These are phyloP conservation scores for Drosophila albomicans DNA, from an alignment of 1,140 invertebrate genomes.

Conservation along the genomic window DNA sequence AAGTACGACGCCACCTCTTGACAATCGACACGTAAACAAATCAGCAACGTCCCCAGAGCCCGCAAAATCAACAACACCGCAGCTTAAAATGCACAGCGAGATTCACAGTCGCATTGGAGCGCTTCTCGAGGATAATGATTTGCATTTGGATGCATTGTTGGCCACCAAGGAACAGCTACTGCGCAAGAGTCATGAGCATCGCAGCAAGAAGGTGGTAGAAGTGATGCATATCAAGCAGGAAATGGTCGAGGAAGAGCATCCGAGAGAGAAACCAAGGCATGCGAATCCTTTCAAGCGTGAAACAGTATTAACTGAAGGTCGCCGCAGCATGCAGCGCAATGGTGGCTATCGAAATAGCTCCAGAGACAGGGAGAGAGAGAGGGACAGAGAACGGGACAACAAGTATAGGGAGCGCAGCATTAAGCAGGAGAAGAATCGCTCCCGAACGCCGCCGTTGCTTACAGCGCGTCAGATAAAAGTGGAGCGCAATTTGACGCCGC, in stretches of 20 bases:
- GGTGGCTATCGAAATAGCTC: constrained; percentile 4
- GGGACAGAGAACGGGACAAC: constrained; percentile 16
- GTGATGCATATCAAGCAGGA: constrained; percentile 38
- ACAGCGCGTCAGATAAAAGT: constrained; percentile 45
- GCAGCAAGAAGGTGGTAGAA: constrained; percentile 51
- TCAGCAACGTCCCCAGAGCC: neutral
- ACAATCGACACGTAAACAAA: constrained; percentile 19
- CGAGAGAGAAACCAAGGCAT: constrained; percentile 20
- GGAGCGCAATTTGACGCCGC: constrained; percentile 58
- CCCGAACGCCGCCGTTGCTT: constrained; percentile 48
- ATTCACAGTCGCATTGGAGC: constrained; percentile 77
- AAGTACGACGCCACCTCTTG: constrained; percentile 66
- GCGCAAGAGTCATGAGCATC: constrained; percentile 59
- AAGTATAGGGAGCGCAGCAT: constrained; percentile 42
- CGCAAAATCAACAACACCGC: neutral
- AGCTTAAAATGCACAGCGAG: constrained; percentile 64
- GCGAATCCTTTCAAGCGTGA: constrained; percentile 63
- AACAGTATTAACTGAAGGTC: constrained; percentile 61
- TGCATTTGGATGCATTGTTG: constrained; percentile 60
- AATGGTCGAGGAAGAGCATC: constrained; percentile 21
- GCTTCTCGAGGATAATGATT: constrained; percentile 70
- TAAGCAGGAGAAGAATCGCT: constrained; percentile 58
- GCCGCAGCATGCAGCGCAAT: constrained; percentile 9
- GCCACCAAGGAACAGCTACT: constrained; percentile 59
- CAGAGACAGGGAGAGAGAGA: neutral